Evolutionary conservation across 37 sponge, comb jelly and placozoan genomes (phyloP).

Genomic region (Spongia lamella): DNA sequence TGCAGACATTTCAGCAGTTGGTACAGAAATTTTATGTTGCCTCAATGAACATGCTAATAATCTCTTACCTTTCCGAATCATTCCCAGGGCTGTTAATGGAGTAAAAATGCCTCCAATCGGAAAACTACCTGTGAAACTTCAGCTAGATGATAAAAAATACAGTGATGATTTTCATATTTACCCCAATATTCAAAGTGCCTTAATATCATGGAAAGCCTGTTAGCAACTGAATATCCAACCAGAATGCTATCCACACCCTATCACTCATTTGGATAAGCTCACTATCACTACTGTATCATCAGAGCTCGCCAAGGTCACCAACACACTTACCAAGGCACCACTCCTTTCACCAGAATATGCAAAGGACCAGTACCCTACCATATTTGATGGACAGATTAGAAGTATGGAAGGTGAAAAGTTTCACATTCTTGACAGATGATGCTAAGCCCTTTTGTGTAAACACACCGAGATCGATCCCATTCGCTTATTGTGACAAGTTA

Average conservation of each 20-base stretch:
- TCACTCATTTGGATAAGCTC: neutral
- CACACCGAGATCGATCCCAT: neutral
- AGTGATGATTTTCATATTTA: too few relatives aligned
- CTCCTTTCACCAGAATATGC: too few relatives aligned
- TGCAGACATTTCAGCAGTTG: conserved; percentile 13
- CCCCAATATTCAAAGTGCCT: neutral
- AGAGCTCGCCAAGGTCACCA: neutral
- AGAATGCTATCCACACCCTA: conserved; percentile 5
- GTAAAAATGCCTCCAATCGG: conserved; percentile 7
- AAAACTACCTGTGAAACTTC: conserved; percentile 3
- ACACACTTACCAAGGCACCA: neutral
- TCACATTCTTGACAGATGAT: neutral
- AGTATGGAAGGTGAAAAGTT: conserved; percentile 3
- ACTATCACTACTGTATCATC: too few relatives aligned
- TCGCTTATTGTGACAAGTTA: conserved; percentile 1
- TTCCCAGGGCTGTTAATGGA: conserved; percentile 15
- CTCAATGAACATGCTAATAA: conserved; percentile 6
- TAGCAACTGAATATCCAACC: conserved; percentile 9
- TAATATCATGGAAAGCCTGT: conserved; percentile 5
- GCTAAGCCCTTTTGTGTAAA: too few relatives aligned
- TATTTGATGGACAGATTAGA: neutral
- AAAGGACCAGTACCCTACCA: neutral
- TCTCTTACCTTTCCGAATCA: conserved; percentile 6
- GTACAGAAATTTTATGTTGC: neutral
- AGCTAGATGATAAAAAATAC: neutral